A percentile compares a stretch with the other conserved stretches of the same genome.
These are phyloP conservation scores for Pogonomyrmex barbatus DNA, from an alignment of 1,140 invertebrate species.

Conservation along the genomic window DNA sequence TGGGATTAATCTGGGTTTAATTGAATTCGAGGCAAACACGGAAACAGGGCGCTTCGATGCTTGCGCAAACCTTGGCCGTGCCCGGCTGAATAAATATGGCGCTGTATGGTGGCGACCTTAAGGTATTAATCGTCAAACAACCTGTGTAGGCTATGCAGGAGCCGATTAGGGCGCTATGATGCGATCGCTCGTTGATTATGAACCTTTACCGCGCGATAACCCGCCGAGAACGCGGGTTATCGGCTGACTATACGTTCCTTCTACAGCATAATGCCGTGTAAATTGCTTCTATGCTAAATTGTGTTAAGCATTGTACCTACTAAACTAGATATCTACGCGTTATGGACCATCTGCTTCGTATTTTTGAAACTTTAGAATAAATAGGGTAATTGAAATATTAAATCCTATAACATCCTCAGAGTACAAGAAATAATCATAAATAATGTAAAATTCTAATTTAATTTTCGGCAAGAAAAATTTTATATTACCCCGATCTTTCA, in stretches of 20 bases:
- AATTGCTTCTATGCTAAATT: slow-evolving; percentile 56
- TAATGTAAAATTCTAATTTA: background rate
- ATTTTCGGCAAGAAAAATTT: background rate
- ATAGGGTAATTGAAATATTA: background rate
- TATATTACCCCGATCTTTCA: background rate
- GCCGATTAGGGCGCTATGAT: slow-evolving; percentile 56
- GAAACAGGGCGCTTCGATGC: slow-evolving; percentile 49
- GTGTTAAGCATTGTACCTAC: slow-evolving; percentile 50
- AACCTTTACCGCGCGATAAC: slow-evolving; percentile 57
- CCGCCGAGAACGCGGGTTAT: slow-evolving; percentile 16
- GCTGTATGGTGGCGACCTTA: slow-evolving; percentile 52
- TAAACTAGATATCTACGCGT: slow-evolving; percentile 41
- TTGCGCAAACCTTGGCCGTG: slow-evolving; percentile 55
- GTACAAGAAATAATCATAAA: background rate
- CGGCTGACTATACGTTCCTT: slow-evolving; percentile 39
- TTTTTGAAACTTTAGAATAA: background rate
- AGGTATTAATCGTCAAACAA: slow-evolving; percentile 64
- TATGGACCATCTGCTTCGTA: slow-evolving; percentile 45
- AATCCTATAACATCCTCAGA: background rate
- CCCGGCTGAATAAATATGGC: slow-evolving; percentile 59
- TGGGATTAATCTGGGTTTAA: slow-evolving; percentile 63
- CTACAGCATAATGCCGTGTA: slow-evolving; percentile 56
- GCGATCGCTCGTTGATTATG: slow-evolving; percentile 59
- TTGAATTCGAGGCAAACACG: slow-evolving; percentile 63
- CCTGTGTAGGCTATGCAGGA: slow-evolving; percentile 35